phyloP scores from a whole-genome alignment of 2,888 invertebrate genomes.

The Heliconius ismenius region DNA sequence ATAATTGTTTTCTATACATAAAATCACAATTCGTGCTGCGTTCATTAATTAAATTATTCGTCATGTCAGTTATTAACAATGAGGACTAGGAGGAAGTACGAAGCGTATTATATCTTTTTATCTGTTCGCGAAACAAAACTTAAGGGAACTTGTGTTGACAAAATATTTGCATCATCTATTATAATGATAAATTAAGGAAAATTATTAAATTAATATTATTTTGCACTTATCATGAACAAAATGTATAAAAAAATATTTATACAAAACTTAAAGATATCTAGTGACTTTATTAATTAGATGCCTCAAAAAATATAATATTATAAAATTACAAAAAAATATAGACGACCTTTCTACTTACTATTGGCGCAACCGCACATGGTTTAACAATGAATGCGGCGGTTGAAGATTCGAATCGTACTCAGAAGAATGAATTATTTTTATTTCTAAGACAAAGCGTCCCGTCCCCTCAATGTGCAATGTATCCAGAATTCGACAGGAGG shows the following conservation, averaged over 20 bases:
- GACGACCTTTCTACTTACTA: no score
- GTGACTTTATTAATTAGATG: background rate
- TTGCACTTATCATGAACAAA: background rate
- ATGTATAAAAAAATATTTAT: background rate
- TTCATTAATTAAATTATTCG: slow-evolving; percentile 27
- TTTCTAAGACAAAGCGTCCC: background rate
- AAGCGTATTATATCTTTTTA: slow-evolving; percentile 1
- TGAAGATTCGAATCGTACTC: background rate
- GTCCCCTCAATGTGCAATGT: no score
- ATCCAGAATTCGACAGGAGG: no score
- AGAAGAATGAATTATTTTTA: background rate
- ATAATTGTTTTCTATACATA: slow-evolving; percentile 25
- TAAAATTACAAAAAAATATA: background rate
- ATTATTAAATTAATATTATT: background rate
- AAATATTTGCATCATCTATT: slow-evolving; percentile 10
- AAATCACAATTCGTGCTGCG: slow-evolving; percentile 10
- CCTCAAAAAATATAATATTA: background rate
- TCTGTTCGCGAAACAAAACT: background rate
- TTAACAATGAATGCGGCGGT: background rate
- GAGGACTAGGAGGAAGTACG: slow-evolving; percentile 15
- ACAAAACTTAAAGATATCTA: no score
- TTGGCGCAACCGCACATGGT: no score
- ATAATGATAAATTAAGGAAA: slow-evolving; percentile 6
- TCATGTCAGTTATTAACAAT: slow-evolving; percentile 23
- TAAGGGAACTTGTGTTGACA: background rate